A percentile compares a stretch with the other conserved stretches of the same genome.
Conservation (phyloP, 2,888 invertebrate genomes). For the Drosophila siamana region DNA sequence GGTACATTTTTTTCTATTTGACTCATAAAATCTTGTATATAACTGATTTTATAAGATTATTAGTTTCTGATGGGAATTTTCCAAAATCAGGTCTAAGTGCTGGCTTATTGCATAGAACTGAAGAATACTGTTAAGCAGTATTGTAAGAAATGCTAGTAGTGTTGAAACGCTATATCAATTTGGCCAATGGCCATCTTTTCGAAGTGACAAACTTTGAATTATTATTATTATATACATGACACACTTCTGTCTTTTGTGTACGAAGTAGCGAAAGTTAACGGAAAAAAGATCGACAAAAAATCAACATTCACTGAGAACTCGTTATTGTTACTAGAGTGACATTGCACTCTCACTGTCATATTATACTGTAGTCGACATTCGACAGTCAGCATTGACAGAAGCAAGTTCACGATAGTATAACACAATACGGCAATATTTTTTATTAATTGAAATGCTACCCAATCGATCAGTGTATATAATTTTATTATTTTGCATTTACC, state of each 20-base stretch:
- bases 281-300: background rate
- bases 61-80: background rate
- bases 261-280: background rate
- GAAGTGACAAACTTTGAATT: background rate
- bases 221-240: background rate
- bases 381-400: background rate
- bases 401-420: background rate
- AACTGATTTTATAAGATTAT: background rate
- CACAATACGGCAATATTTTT: background rate
- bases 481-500: background rate
- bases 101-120: background rate
- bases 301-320: background rate
- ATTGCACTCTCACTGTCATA: background rate
- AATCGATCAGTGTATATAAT: background rate
- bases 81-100: background rate
- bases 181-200: background rate
- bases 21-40: too few species aligned
- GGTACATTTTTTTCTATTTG: too few species aligned
- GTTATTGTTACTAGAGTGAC: background rate
- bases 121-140: background rate
- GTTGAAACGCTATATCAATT: background rate
- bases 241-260: background rate
- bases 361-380: background rate
- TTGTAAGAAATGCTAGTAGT: background rate
- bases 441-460: background rate